Percentiles rank a stretch among this genome's conserved stretches.
These are phyloP conservation scores for Corydoras sp. DNA, from an alignment of 2,113 vertebrate genomes.

Conservation along the genomic window DNA sequence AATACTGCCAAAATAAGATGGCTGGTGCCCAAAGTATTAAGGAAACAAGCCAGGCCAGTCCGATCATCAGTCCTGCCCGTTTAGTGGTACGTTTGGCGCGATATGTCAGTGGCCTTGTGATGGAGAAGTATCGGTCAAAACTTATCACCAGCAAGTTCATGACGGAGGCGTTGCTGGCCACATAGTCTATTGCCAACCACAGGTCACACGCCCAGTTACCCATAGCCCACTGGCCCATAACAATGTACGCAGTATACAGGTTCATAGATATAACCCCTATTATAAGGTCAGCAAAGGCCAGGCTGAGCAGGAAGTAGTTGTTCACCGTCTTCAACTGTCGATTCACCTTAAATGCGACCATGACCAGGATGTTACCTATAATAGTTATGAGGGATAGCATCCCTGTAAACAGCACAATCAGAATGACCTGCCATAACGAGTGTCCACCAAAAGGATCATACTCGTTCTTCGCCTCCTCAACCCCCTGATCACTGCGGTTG, in stretches of 20 bases:
- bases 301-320: constrained; percentile 92
- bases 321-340: constrained; percentile 97
- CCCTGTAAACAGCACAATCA: constrained; percentile 86
- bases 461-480: not conserved
- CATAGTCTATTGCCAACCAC: constrained; percentile 94
- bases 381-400: constrained; percentile 86
- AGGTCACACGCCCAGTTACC: constrained; percentile 91
- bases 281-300: constrained; percentile 93
- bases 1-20: constrained; percentile 94
- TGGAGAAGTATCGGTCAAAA: constrained; percentile 95
- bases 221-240: constrained; percentile 90
- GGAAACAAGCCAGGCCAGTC: constrained; percentile 93
- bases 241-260: constrained; percentile 88
- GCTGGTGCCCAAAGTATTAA: constrained; percentile 94
- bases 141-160: constrained; percentile 98
- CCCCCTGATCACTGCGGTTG: constrained; percentile 47
- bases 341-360: constrained; percentile 95
- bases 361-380: constrained; percentile 91
- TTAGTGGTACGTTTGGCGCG: constrained; percentile 94
- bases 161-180: constrained; percentile 94
- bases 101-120: constrained; percentile 92
- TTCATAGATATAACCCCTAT: constrained; percentile 98
- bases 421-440: constrained; percentile 84
- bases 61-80: constrained; percentile 89
- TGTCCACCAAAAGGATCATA: constrained; percentile 79